A percentile compares a stretch with the other conserved stretches of the same genome.
Conservation (phyloP, 37 sponge, comb jelly and placozoan species). For the Spongilla lacustris region DNA sequence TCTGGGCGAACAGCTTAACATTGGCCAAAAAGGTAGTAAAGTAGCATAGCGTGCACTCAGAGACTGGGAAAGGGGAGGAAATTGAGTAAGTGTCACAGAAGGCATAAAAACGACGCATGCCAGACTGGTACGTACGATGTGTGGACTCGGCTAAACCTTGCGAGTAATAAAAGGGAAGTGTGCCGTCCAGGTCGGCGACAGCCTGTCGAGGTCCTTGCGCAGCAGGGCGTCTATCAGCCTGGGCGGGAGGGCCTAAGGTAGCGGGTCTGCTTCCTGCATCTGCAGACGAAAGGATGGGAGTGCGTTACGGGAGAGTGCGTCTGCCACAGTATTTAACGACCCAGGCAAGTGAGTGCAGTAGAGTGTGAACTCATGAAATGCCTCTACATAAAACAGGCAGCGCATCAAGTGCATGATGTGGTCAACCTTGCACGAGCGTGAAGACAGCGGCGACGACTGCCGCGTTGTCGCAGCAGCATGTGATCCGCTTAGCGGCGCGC, state of each 20-base stretch:
- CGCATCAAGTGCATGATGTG: constrained; percentile 52
- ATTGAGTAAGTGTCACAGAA: constrained; percentile 14
- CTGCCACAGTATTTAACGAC: constrained; percentile 8
- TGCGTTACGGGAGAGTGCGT: constrained; percentile 39
- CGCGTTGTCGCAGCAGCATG: constrained; percentile 35
- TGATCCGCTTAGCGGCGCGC: constrained; percentile 9
- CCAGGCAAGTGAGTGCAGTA: constrained; percentile 20
- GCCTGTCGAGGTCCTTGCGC: constrained; percentile 11
- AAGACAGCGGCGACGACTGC: constrained; percentile 33
- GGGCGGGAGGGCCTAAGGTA: not conserved
- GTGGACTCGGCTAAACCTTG: constrained; percentile 45
- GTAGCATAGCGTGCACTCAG: constrained; percentile 23
- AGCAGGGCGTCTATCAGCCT: not conserved
- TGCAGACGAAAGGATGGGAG: constrained; percentile 8
- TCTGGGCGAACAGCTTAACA: not conserved
- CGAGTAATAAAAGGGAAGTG: constrained; percentile 15
- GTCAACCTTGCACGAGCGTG: constrained; percentile 10
- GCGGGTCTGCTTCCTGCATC: not conserved
- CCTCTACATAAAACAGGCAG: constrained; percentile 36
- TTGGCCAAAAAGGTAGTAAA: constrained; percentile 3
- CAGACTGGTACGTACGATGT: constrained; percentile 13
- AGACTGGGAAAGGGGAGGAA: constrained; percentile 16
- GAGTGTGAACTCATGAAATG: constrained; percentile 7
- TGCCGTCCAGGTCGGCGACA: constrained; percentile 35
- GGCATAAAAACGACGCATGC: not conserved